These are phyloP conservation scores for Cossypha niveicapilla DNA, from an alignment of 2,797 vertebrate genomes.

Conservation along the genomic window DNA sequence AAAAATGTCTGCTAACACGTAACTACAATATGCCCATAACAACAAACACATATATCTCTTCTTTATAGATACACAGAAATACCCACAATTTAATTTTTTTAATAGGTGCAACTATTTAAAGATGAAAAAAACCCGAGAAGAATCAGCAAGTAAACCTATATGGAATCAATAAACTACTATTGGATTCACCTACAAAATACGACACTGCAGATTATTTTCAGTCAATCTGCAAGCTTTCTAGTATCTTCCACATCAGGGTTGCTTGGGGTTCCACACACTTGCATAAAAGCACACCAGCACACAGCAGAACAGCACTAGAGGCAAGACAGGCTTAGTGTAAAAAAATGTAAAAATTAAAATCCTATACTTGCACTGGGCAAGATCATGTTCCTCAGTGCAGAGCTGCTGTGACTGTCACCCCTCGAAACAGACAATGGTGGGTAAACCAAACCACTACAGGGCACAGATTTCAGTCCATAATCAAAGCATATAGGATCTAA, in stretches of 20 bases:
- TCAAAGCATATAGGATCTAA: background rate
- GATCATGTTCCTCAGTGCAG: background rate
- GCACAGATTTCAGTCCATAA: background rate
- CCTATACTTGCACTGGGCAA: background rate
- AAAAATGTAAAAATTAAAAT: background rate
- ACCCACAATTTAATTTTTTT: background rate
- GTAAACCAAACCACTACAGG: background rate
- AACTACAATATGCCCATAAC: background rate
- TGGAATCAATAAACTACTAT: background rate
- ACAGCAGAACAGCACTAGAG: background rate
- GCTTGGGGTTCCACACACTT: background rate
- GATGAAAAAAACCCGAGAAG: fast-evolving
- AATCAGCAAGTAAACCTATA: background rate
- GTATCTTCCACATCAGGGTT: background rate
- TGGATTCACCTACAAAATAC: background rate
- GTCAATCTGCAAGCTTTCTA: background rate
- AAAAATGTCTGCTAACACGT: background rate
- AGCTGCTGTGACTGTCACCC: background rate
- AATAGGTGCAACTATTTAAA: background rate
- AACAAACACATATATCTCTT: background rate
- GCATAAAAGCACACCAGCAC: background rate
- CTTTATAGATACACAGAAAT: background rate
- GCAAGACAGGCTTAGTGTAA: background rate
- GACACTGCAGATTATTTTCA: background rate
- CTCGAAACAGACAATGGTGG: background rate